Conservation (phyloP, 1,140 invertebrate species). For the Lasioglossum albipes region DNA sequence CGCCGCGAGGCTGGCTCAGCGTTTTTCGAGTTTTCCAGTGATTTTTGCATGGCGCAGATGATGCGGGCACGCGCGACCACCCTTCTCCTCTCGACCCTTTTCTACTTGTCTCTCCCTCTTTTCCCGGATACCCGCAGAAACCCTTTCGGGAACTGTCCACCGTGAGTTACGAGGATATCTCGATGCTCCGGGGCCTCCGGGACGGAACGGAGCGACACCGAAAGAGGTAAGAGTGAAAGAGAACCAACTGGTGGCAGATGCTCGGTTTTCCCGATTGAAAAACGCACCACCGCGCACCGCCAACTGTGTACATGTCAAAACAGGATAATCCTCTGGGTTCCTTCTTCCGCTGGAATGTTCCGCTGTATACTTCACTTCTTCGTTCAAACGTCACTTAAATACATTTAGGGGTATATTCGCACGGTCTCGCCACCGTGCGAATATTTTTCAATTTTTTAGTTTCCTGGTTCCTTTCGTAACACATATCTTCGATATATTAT, state of each 20-base stretch:
- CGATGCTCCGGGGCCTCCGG: constrained; percentile 19
- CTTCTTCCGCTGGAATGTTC: not conserved
- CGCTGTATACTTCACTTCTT: not conserved
- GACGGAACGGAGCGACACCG: not conserved
- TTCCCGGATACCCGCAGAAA: constrained; percentile 45
- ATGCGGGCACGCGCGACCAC: constrained; percentile 72
- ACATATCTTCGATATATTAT: too few species aligned
- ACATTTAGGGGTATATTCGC: not conserved
- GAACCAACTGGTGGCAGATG: constrained; percentile 45
- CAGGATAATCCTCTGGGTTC: constrained; percentile 58
- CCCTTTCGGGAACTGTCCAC: constrained; percentile 59
- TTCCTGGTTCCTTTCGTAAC: too few species aligned
- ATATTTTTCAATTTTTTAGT: too few species aligned
- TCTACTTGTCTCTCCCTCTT: not conserved
- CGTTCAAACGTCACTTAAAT: not conserved
- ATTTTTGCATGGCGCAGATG: constrained; percentile 71
- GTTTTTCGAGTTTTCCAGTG: constrained; percentile 65
- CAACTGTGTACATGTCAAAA: constrained; percentile 69
- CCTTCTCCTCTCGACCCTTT: constrained; percentile 11
- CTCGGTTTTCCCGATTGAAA: constrained; percentile 42
- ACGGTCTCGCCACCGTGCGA: too few species aligned
- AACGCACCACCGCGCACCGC: constrained; percentile 62
- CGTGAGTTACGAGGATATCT: constrained; percentile 60
- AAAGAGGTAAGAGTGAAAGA: not conserved
- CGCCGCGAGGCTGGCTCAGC: not conserved